A percentile compares a stretch with the other conserved stretches of the same genome.
Evolutionary conservation across 2,113 vertebrate genomes (phyloP).

Genomic region (Rhinoptilus africanus): DNA sequence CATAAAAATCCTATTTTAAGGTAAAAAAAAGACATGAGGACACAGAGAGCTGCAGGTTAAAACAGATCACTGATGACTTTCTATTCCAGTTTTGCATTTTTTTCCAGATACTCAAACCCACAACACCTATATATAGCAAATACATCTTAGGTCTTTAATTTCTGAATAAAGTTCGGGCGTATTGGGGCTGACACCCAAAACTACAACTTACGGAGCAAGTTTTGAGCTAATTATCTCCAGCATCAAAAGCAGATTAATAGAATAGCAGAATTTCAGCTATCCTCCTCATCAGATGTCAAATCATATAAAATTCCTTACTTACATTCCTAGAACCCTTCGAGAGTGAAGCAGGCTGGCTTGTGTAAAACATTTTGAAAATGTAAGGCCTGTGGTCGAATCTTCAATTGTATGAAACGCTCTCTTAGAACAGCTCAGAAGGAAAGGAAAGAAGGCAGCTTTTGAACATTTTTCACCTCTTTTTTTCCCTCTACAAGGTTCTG

Average conservation of each 20-base stretch:
- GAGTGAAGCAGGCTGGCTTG: neutral
- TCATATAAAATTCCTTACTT: neutral
- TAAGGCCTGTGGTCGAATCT: neutral
- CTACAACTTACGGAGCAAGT: neutral
- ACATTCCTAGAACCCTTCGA: neutral
- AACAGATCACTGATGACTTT: neutral
- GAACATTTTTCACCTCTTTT: neutral
- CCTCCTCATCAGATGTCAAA: neutral
- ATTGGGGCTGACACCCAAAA: neutral
- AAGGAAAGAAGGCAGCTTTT: neutral
- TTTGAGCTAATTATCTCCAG: neutral
- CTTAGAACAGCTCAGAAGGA: neutral
- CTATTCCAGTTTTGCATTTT: neutral
- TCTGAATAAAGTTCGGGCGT: neutral
- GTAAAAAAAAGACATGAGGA: neutral
- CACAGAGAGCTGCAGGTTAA: neutral
- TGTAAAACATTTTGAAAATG: neutral
- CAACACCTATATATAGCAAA: neutral
- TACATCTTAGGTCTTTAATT: neutral
- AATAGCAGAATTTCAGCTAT: neutral
- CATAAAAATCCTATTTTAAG: neutral
- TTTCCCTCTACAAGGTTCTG: neutral
- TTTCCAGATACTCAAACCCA: neutral
- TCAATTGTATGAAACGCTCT: neutral
- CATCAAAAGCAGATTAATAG: neutral